Evolutionary conservation across 2,113 vertebrate genomes (phyloP).

Genomic region (Grammomys surdaster): DNA sequence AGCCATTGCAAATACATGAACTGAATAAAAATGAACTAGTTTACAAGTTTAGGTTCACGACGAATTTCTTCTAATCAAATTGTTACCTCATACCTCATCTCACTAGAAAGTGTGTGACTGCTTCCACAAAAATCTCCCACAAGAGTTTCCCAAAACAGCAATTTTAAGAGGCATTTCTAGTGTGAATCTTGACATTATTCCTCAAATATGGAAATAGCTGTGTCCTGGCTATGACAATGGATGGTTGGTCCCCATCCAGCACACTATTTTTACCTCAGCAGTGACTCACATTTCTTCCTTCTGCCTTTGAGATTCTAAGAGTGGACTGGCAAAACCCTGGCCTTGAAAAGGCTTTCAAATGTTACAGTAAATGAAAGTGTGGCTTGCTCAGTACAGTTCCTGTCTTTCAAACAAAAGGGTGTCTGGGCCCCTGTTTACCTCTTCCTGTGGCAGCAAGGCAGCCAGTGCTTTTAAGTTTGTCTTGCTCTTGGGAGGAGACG

Average conservation of each 20-base stretch:
- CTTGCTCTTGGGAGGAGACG: background rate
- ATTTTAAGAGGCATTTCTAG: background rate
- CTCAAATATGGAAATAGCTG: conserved; percentile 13
- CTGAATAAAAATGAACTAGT: background rate
- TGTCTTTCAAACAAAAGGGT: background rate
- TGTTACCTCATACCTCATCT: background rate
- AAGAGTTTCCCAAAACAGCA: conserved; percentile 28
- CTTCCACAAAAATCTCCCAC: background rate
- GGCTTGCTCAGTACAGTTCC: conserved; percentile 17
- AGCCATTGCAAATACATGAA: background rate
- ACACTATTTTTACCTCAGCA: conserved; percentile 60
- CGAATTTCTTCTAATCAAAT: conserved; percentile 5
- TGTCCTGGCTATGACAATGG: conserved; percentile 57
- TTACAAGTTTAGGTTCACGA: background rate
- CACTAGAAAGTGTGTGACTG: conserved; percentile 8
- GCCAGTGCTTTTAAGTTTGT: background rate
- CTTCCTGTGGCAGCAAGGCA: background rate
- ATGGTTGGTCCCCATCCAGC: conserved; percentile 34
- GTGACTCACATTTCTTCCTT: conserved; percentile 77
- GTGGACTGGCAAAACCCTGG: background rate
- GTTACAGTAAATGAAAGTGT: conserved; percentile 55
- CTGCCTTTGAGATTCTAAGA: conserved; percentile 54
- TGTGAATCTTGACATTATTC: conserved; percentile 47
- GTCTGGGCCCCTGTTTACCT: background rate
- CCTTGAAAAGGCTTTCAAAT: conserved; percentile 55